Conservation (phyloP, 2,113 vertebrate species). For the Hippocampus zosterae region DNA sequence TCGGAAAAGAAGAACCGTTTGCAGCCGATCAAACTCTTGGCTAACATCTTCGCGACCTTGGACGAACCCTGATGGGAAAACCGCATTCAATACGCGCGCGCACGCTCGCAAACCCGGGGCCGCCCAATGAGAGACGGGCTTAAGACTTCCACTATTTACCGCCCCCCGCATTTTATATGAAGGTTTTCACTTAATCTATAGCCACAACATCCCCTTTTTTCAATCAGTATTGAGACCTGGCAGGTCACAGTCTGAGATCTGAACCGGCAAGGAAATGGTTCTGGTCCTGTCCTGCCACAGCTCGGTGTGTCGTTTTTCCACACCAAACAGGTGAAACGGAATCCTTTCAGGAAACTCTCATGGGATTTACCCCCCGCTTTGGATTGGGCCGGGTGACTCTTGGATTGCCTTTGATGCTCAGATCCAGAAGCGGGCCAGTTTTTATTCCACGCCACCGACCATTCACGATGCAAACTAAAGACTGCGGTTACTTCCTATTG, state of each 20-base stretch:
- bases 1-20: no score
- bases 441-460: conserved; percentile 41
- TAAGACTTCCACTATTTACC: conserved; percentile 47
- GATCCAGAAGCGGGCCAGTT: conserved; percentile 43
- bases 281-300: neutral
- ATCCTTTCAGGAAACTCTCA: conserved; percentile 64
- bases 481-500: conserved; percentile 64
- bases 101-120: no score
- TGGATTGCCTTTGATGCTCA: conserved; percentile 45
- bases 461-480: conserved; percentile 51
- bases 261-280: conserved; percentile 7
- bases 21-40: no score
- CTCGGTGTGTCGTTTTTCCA: conserved; percentile 36
- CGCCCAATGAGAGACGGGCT: no score
- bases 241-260: conserved; percentile 30
- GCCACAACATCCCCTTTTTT: conserved; percentile 45
- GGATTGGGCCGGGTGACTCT: conserved; percentile 41
- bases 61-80: no score
- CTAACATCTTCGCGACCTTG: no score
- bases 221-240: conserved; percentile 32
- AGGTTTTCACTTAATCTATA: conserved; percentile 56
- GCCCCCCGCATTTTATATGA: conserved; percentile 52
- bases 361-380: conserved; percentile 43
- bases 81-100: no score
- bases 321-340: conserved; percentile 62